Evolutionary conservation across 2,888 invertebrate genomes (phyloP).

Genomic region (Pandemis cinnamomeana): DNA sequence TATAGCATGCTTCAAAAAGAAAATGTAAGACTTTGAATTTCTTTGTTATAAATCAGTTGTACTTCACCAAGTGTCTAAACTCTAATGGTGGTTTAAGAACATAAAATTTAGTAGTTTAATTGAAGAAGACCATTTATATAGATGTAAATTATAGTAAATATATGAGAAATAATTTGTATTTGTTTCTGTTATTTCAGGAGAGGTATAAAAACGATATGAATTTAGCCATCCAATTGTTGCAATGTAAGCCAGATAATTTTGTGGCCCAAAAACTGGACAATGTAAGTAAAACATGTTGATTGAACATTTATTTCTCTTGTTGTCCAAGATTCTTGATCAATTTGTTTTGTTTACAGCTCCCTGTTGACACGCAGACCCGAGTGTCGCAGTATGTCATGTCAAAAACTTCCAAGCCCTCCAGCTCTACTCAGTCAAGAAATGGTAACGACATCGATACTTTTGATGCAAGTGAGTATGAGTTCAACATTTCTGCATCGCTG

Average conservation of each 20-base stretch:
- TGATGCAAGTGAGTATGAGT: conserved; percentile 86
- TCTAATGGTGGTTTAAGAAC: no score
- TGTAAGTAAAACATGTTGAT: conserved; percentile 84
- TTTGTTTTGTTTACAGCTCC: conserved; percentile 86
- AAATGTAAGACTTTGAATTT: conserved; percentile 85
- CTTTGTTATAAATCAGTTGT: no score
- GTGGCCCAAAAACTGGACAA: conserved; percentile 95
- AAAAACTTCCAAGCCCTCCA: conserved; percentile 79
- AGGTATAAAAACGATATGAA: conserved; percentile 97
- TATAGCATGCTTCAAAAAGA: conserved; percentile 93
- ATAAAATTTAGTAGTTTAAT: conserved; percentile 88
- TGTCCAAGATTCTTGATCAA: conserved; percentile 36
- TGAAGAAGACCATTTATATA: conserved; percentile 2
- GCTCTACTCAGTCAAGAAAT: conserved; percentile 73
- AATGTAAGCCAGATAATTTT: conserved; percentile 97
- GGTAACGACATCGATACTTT: conserved; percentile 75
- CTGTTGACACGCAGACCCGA: conserved; percentile 95
- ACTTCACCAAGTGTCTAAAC: no score
- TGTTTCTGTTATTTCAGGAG: conserved; percentile 87
- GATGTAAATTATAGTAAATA: conserved; percentile 14
- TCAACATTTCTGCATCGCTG: conserved; percentile 93
- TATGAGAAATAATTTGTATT: background rate
- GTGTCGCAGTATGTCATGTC: conserved; percentile 91
- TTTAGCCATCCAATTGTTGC: conserved; percentile 95
- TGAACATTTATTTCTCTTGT: conserved; percentile 30